phyloP scores from a whole-genome alignment of 2,797 vertebrate genomes.

The Siniperca scherzeri region DNA sequence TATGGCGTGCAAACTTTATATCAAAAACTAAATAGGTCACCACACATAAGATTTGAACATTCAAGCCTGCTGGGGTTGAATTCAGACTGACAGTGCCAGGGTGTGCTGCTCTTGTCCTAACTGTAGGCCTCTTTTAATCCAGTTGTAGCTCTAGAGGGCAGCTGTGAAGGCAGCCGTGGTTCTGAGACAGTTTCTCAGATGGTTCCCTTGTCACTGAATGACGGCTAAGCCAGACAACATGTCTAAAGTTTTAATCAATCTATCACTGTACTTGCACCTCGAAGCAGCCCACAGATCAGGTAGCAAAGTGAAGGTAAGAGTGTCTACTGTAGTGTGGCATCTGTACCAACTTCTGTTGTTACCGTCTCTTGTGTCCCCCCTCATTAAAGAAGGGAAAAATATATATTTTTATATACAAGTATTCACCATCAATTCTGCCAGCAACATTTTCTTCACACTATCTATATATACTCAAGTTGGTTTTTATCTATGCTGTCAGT shows the following conservation, averaged over 20 bases:
- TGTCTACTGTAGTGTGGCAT: conserved; percentile 78
- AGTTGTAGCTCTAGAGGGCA: conserved; percentile 41
- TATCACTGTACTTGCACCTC: conserved; percentile 82
- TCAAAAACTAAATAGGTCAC: conserved; percentile 60
- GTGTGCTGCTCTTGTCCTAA: conserved; percentile 55
- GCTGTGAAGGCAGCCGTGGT: conserved; percentile 41
- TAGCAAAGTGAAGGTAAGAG: conserved; percentile 87
- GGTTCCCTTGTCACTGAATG: conserved; percentile 41
- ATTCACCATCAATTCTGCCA: conserved; percentile 36
- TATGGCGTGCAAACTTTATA: conserved; percentile 36
- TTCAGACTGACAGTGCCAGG: conserved; percentile 59
- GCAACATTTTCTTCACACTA: conserved; percentile 32
- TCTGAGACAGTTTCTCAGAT: conserved; percentile 65
- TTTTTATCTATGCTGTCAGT: conserved; percentile 28
- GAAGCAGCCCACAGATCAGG: conserved; percentile 82
- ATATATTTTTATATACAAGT: conserved; percentile 25
- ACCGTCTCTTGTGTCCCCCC: conserved; percentile 71
- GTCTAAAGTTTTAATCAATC: conserved; percentile 70
- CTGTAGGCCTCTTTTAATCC: conserved; percentile 48
- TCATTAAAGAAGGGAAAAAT: conserved; percentile 63
- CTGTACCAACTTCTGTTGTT: conserved; percentile 76
- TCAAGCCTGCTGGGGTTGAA: conserved; percentile 74
- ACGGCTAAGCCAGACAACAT: conserved; percentile 56
- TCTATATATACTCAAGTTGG: conserved; percentile 39
- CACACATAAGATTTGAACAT: conserved; percentile 68